These are phyloP conservation scores for Coenonympha arcania DNA, from an alignment of 2,888 invertebrate genomes.

Conservation along the genomic window DNA sequence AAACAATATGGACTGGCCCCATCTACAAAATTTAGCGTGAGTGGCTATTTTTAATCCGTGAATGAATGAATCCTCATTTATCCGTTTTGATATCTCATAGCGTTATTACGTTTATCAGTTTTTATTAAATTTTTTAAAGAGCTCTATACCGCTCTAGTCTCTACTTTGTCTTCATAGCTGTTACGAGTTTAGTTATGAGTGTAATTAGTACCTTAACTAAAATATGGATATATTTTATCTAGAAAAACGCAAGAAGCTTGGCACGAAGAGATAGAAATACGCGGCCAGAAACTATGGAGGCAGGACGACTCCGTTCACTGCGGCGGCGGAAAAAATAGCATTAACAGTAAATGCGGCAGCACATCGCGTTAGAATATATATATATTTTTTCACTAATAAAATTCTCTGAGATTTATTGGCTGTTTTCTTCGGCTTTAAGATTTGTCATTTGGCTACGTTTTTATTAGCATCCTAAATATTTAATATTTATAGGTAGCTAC, in stretches of 20 bases:
- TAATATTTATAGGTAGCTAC: no score
- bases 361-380: neutral
- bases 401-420: neutral
- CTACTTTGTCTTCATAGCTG: no score
- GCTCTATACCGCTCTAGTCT: no score
- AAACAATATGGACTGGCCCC: no score
- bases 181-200: neutral
- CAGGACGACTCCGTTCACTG: conserved; percentile 63
- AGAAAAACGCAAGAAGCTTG: conserved; percentile 73
- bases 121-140: no score
- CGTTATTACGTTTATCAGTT: no score
- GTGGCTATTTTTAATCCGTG: no score
- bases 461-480: no score
- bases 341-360: conserved; percentile 19
- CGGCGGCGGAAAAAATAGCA: conserved; percentile 27
- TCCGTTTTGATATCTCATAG: no score
- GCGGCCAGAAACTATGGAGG: conserved; percentile 72
- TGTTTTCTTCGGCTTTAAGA: neutral
- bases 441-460: no score
- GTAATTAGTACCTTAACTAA: neutral
- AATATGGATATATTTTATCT: neutral
- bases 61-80: no score
- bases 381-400: neutral
- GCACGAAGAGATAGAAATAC: conserved; percentile 73
- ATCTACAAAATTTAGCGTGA: no score